phyloP scores from a whole-genome alignment of 37 sponge, comb jelly and placozoan genomes.

The Eunapius fragilis region DNA sequence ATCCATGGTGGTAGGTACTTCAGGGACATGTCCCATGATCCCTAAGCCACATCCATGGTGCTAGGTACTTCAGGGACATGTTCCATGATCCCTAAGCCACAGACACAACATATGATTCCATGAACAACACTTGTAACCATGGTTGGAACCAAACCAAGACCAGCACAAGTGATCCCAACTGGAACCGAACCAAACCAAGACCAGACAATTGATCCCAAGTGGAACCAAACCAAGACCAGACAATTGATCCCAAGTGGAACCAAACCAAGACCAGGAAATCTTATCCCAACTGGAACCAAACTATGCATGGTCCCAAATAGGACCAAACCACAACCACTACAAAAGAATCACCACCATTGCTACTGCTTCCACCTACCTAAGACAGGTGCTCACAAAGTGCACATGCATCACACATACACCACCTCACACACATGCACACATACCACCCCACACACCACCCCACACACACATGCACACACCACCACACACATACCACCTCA shows the following conservation, averaged over 20 bases:
- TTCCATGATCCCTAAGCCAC: no score
- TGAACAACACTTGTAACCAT: no score
- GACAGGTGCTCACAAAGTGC: background rate
- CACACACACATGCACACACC: background rate
- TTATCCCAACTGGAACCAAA: background rate
- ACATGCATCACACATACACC: background rate
- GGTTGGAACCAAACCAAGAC: no score
- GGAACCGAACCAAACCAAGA: background rate
- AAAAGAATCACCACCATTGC: background rate
- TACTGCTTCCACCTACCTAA: background rate
- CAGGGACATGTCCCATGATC: no score
- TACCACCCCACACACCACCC: background rate
- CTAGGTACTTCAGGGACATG: no score
- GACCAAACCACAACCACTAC: background rate
- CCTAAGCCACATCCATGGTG: no score
- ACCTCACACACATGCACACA: conserved; percentile 15
- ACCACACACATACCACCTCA: background rate
- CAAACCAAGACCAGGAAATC: background rate
- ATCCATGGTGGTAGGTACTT: no score
- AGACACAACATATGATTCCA: no score
- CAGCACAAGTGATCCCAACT: no score
- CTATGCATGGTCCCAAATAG: background rate
- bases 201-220: no score
- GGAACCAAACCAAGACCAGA: background rate
- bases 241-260: background rate